These are phyloP conservation scores for Girardinus metallicus DNA, from an alignment of 2,797 vertebrate genomes.

Conservation along the genomic window DNA sequence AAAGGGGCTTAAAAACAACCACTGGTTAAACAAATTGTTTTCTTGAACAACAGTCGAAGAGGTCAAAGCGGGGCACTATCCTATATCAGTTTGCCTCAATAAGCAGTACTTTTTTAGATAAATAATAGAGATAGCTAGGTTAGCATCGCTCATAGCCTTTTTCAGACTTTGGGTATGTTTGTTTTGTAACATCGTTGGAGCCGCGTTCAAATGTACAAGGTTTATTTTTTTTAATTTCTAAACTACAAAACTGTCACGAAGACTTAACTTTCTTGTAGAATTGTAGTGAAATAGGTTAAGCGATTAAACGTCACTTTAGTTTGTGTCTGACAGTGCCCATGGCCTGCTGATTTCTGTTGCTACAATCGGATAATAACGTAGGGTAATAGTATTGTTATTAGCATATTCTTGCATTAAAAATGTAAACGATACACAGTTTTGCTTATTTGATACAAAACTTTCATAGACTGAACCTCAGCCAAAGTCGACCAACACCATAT, in stretches of 20 bases:
- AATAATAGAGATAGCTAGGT: conserved; percentile 60
- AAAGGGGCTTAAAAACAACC: not conserved
- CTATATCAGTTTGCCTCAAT: not conserved
- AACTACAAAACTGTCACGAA: not conserved
- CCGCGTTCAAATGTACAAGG: not conserved
- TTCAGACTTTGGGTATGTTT: conserved; percentile 63
- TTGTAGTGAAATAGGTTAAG: no score
- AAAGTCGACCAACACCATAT: not conserved
- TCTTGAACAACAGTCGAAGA: fast-evolving
- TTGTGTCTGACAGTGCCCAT: not conserved
- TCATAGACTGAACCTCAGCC: fast-evolving
- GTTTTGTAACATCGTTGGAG: conserved; percentile 46
- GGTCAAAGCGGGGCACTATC: not conserved
- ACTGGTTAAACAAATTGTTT: fast-evolving
- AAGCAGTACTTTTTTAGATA: conserved; percentile 27
- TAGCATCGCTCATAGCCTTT: conserved; percentile 64
- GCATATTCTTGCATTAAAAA: not conserved
- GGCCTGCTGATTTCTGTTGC: conserved; percentile 6
- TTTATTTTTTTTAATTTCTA: not conserved
- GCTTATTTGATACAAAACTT: not conserved
- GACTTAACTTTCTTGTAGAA: not conserved
- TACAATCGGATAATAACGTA: conserved; percentile 28
- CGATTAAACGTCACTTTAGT: not conserved
- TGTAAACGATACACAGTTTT: not conserved
- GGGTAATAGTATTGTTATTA: not conserved